A percentile compares a stretch with the other conserved stretches of the same genome.
Conservation (phyloP, 2,113 vertebrate species). For the Terrapene triunguis region DNA sequence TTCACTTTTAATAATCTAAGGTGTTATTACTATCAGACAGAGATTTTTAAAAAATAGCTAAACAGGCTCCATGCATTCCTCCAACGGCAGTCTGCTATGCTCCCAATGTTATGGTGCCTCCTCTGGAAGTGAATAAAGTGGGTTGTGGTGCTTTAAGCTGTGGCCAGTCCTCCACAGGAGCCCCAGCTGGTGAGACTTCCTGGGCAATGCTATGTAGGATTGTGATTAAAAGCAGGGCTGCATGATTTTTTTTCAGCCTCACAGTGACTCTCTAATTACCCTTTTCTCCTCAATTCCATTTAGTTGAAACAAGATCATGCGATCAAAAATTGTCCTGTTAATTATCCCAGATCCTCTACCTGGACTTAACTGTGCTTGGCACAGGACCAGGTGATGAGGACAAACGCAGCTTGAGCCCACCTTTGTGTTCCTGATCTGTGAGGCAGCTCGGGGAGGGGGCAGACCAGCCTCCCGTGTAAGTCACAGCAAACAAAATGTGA, state of each 20-base stretch:
- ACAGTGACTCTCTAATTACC: not conserved
- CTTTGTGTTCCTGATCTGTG: not conserved
- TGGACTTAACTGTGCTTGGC: not conserved
- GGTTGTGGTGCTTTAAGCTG: not conserved
- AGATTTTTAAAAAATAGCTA: not conserved
- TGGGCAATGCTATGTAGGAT: not conserved
- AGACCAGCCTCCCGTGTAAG: not conserved
- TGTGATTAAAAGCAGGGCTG: not conserved
- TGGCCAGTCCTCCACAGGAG: not conserved
- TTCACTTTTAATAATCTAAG: not conserved
- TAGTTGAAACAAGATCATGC: not conserved
- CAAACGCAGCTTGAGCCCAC: not conserved
- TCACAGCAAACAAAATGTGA: not conserved
- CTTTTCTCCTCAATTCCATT: not conserved
- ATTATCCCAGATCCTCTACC: not conserved
- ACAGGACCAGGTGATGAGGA: not conserved
- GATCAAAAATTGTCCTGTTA: not conserved
- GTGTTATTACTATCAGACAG: not conserved
- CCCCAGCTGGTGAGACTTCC: not conserved
- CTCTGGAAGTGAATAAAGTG: not conserved
- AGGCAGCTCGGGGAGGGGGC: not conserved
- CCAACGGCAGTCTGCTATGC: not conserved
- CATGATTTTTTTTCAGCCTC: too few relatives aligned
- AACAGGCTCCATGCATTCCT: not conserved
- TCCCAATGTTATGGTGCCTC: not conserved